A percentile compares a stretch with the other conserved stretches of the same genome.
Conservation (phyloP, 2,113 vertebrate genomes). For the Pelodiscus sinensis region DNA sequence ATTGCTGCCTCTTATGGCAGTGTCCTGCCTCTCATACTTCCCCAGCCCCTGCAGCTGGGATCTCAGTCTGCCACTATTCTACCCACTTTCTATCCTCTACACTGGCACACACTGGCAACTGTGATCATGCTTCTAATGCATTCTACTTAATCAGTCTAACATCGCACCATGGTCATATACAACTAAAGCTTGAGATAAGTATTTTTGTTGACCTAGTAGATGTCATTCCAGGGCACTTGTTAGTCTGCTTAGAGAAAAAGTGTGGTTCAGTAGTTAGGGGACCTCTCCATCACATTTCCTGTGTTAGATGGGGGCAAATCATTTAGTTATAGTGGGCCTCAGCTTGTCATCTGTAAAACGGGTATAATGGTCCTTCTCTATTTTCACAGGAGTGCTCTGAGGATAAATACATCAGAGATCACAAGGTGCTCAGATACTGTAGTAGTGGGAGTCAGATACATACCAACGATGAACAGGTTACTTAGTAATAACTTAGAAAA, state of each 20-base stretch:
- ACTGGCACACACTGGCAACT: neutral
- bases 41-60: neutral
- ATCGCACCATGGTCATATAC: neutral
- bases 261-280: neutral
- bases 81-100: neutral
- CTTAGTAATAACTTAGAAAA: slow-evolving; percentile 20
- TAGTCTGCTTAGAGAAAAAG: neutral
- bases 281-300: neutral
- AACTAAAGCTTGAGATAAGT: neutral
- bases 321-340: neutral
- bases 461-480: neutral
- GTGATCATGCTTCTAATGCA: neutral
- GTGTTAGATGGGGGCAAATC: neutral
- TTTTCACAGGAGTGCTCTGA: neutral
- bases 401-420: neutral
- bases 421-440: neutral
- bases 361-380: neutral
- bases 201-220: neutral
- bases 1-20: neutral
- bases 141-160: neutral
- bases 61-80: neutral
- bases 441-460: neutral
- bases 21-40: neutral
- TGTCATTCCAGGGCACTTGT: neutral
- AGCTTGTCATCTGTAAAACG: neutral